A percentile compares a stretch with the other conserved stretches of the same genome.
These are phyloP conservation scores for Microtus montanus DNA, from an alignment of 2,113 vertebrate genomes.

Conservation along the genomic window DNA sequence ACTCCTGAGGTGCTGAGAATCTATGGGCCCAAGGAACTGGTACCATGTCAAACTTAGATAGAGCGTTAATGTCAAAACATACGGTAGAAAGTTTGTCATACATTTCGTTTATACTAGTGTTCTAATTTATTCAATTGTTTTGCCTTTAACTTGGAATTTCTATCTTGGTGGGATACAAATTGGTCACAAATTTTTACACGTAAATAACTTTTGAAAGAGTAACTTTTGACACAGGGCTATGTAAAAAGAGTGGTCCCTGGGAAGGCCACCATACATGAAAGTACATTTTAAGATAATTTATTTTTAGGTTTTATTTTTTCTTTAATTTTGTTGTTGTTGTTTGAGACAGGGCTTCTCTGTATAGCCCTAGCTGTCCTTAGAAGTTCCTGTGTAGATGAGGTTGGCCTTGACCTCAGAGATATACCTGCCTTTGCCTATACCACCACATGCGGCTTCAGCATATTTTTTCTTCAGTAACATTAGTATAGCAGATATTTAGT, in stretches of 20 bases:
- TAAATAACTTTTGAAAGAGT: not conserved
- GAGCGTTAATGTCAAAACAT: not conserved
- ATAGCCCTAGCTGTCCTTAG: not conserved
- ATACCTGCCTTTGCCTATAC: not conserved
- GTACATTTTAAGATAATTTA: not conserved
- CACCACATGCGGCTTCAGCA: not conserved
- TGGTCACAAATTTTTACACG: not conserved
- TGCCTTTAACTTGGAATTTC: conserved; percentile 12
- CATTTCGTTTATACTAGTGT: not conserved
- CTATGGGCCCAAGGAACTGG: not conserved
- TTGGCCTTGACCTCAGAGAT: not conserved
- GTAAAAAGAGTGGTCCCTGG: not conserved
- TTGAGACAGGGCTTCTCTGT: not conserved
- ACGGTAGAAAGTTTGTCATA: not conserved
- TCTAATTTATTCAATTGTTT: not conserved
- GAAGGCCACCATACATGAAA: not conserved
- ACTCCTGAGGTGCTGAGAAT: conserved; percentile 7
- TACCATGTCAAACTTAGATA: not conserved
- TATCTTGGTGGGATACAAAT: not conserved
- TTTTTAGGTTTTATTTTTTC: not conserved
- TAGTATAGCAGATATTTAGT: not conserved
- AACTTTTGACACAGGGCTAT: not conserved
- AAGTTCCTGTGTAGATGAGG: not conserved
- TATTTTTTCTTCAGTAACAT: not conserved
- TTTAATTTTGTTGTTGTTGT: not conserved